These are phyloP conservation scores for Thalassophryne amazonica DNA, from an alignment of 2,797 vertebrate genomes.

Conservation along the genomic window DNA sequence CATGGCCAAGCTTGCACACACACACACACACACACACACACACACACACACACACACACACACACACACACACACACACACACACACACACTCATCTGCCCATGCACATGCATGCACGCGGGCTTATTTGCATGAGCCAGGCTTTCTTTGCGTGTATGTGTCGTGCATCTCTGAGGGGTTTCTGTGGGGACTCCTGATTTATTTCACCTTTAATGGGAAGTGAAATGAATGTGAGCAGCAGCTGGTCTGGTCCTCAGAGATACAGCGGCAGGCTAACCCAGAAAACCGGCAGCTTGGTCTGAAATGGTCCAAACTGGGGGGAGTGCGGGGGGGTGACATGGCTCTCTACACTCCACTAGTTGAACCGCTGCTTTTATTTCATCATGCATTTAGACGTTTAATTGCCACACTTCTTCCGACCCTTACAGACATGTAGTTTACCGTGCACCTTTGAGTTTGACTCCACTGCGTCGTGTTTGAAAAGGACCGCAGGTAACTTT, in stretches of 20 bases:
- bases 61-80: too few relatives aligned
- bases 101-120: conserved; percentile 2
- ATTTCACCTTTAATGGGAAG: conserved; percentile 80
- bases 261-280: conserved; percentile 69
- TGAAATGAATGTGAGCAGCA: conserved; percentile 80
- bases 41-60: conserved; percentile 20
- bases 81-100: too few relatives aligned
- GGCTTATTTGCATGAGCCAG: conserved; percentile 14
- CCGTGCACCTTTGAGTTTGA: too few relatives aligned
- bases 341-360: conserved; percentile 35
- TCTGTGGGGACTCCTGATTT: conserved; percentile 74
- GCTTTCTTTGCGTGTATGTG: conserved; percentile 27
- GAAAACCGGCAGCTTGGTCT: conserved; percentile 61
- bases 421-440: conserved; percentile 1
- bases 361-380: conserved; percentile 51
- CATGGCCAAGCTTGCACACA: too few relatives aligned
- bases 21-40: not conserved
- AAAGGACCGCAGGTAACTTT: too few relatives aligned
- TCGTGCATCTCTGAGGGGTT: conserved; percentile 55
- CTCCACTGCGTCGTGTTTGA: too few relatives aligned
- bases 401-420: conserved; percentile 18
- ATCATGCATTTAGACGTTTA: conserved; percentile 32
- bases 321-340: conserved; percentile 41
- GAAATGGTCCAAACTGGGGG: conserved; percentile 42
- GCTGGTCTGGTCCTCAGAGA: conserved; percentile 74